Base-by-base conservation (phyloP, 2,113 vertebrate genomes). In the Tringa solitaria region DNA sequence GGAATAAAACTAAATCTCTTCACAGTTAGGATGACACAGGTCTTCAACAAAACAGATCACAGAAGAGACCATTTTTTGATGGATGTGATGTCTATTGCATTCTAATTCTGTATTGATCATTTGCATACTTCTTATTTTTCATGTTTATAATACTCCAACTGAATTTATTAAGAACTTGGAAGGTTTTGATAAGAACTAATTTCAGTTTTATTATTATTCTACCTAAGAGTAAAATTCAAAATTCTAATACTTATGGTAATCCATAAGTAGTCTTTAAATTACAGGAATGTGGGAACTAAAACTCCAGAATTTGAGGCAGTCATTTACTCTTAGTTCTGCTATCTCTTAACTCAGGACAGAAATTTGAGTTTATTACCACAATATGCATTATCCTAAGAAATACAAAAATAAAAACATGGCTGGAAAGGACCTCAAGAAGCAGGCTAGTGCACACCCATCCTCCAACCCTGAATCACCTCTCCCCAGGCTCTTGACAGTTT, bases 401-500 rank as follows among this genome's bases (percentile, higher is more conserved):
- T 9, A 17, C 0, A 1, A 8, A 5, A 64, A 56, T 6, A 69
- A 39, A 64, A 86, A 61, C 7, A 37, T 11, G 14, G 1, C 19
- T 77, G 22, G 10, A 61, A 60, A 14, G 20, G 24, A 70, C 8
- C 5, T 64, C 41, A 59, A 15, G 16, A 57, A 10, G 5, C 48
- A 76, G 21, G 19, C 11, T 89, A 73, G 53, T 45, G 19, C 60
- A 43, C 6, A 32, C 3, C 8, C 1, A 0, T 65, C 17, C 14
- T 61, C 73, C 46, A 70, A 32, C 2, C 3, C 4, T 28, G 22
- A 78, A 84, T 24, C 24, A 65, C 6, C 6, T 63, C 32, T 67
- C 14, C 19, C 15, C 13, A 43, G 60, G 4, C 5, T 88, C 43
- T 33, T 56, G 15, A 51, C 15, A 60, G 16, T 32, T 33, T 4